Percentiles rank a stretch among this genome's conserved stretches.
Evolutionary conservation across 2,113 vertebrate species (phyloP).

Genomic region (Gnathonemus echidnorhynchus): DNA sequence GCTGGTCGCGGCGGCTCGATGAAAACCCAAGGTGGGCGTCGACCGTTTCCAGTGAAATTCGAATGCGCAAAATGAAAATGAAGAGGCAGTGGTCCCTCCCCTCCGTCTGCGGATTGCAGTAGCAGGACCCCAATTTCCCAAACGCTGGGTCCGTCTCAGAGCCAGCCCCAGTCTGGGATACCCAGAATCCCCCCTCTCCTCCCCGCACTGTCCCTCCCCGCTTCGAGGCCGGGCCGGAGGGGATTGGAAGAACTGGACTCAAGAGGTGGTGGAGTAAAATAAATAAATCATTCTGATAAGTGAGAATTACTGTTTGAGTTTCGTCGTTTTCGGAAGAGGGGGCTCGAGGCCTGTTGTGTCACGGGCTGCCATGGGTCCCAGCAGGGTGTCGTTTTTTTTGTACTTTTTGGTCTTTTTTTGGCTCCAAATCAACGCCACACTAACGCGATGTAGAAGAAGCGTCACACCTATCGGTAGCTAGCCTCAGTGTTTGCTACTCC

Average conservation of each 20-base stretch:
- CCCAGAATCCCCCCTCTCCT: neutral
- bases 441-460: neutral
- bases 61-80: conserved; percentile 20
- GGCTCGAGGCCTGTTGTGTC: conserved; percentile 50
- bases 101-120: conserved; percentile 53
- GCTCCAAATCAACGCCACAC: neutral
- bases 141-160: neutral
- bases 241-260: conserved; percentile 56
- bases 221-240: conserved; percentile 27
- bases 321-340: conserved; percentile 51
- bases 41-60: conserved; percentile 25
- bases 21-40: conserved; percentile 28
- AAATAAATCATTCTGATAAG: conserved; percentile 64
- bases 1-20: conserved; percentile 48
- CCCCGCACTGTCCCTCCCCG: neutral
- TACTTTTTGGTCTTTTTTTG: neutral
- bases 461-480: neutral
- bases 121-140: conserved; percentile 55
- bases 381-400: neutral
- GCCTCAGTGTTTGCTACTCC: neutral
- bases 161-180: neutral
- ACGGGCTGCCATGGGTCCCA: neutral
- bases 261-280: conserved; percentile 70
- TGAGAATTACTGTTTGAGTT: conserved; percentile 78
- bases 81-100: conserved; percentile 34